Base-by-base conservation (phyloP, 1,140 invertebrate species). In the Sycobia sp. region DNA sequence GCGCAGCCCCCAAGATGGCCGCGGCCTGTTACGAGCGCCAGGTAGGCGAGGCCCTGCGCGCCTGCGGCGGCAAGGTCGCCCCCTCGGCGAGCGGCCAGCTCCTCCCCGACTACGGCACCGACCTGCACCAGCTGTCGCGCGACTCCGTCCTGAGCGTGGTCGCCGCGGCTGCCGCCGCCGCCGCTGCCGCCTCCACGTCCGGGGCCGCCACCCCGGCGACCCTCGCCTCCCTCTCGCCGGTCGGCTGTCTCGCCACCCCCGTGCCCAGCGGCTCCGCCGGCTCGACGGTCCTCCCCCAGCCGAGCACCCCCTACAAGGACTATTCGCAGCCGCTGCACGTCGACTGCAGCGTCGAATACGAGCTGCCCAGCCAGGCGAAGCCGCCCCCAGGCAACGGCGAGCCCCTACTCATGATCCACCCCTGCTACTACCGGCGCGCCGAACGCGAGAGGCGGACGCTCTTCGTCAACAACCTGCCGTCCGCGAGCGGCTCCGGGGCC, bases 291-390 rank as follows among this genome's bases (percentile, higher is more conserved):
- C 38, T 53, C 0, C 39, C 59, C 5, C 8, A 8, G 1, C n/a
- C 51, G 1, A 58, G 59, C 43, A 67, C 71, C 53, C 71, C 72
- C 62, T 74, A 72, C 69, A 76, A 76, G 80, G 90, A 92, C 78
- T 92, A 90, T 80, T 88, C 86, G 71, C 85, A 89, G 73, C 90
- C 90, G 63, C 82, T 92, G 73, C 89, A 90, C 81, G 90, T 92
- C 67, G 90, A 92, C 77, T 91, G 90, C 82, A 91, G 90, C 82
- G 90, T 92, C 60, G 90, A 92, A 79, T 92, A 92, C 83, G 90
- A 92, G 80, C 82, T 92, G 71, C 90, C 90, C 58, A 90, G 90
- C 71, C 88, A 90, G 76, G 90, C 90, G 29, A 91, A 91, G 76
- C 90, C 90, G 60, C 90, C 91, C 63, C 87, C 88, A 67, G 88